Percentiles rank a stretch among this genome's conserved stretches.
Conservation (phyloP, 2,797 vertebrate genomes). For the Pseudotriccus pelzelni region DNA sequence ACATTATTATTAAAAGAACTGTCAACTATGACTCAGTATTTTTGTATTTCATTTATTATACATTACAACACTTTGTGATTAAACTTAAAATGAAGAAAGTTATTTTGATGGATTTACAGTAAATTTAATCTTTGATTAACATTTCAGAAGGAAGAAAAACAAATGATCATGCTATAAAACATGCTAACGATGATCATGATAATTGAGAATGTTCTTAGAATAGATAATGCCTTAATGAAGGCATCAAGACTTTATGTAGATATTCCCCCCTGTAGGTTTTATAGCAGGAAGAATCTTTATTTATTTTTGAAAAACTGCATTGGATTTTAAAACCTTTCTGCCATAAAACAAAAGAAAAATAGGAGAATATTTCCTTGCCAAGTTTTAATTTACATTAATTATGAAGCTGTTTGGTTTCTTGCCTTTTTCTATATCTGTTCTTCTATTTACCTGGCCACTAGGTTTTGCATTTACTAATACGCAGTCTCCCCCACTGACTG, state of each 20-base stretch:
- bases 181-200: constrained; percentile 36
- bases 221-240: constrained; percentile 15
- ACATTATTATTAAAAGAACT: not conserved
- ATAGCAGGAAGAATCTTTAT: not conserved
- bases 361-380: not conserved
- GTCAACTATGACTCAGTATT: not conserved
- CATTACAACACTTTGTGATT: not conserved
- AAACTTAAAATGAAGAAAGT: constrained; percentile 1
- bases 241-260: not conserved
- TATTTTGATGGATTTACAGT: constrained; percentile 19
- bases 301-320: not conserved
- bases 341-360: not conserved
- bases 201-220: constrained; percentile 38
- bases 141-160: constrained; percentile 28
- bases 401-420: not conserved
- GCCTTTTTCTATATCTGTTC: not conserved
- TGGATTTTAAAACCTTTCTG: not conserved
- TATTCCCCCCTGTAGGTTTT: not conserved
- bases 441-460: not conserved
- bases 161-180: constrained; percentile 40
- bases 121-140: constrained; percentile 49
- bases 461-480: not conserved
- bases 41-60: not conserved
- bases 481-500: not conserved
- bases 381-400: not conserved